Evolutionary conservation across 2,797 vertebrate species (phyloP).

Genomic region (Falco cherrug): DNA sequence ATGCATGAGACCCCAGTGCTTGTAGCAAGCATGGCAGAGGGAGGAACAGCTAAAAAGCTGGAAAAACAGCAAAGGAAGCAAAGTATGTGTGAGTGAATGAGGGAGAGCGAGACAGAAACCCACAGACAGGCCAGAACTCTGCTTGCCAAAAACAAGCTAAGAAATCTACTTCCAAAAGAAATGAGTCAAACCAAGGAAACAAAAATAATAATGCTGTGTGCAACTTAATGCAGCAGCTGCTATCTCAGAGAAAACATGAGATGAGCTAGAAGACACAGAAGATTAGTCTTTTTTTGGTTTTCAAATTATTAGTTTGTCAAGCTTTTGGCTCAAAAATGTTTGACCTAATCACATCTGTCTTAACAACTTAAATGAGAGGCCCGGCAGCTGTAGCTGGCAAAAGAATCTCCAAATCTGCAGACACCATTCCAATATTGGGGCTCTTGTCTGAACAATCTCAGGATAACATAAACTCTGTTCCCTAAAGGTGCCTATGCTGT

Average conservation of each 20-base stretch:
- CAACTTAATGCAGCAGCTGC: slow-evolving; percentile 55
- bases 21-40: background rate
- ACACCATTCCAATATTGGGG: slow-evolving; percentile 26
- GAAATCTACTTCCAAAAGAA: slow-evolving; percentile 54
- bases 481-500: background rate
- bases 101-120: slow-evolving; percentile 22
- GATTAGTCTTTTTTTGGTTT: slow-evolving; percentile 57
- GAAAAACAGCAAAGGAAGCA: slow-evolving; percentile 31
- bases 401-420: slow-evolving; percentile 8
- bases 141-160: slow-evolving; percentile 44
- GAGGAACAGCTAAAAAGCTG: slow-evolving; percentile 24
- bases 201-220: slow-evolving; percentile 43
- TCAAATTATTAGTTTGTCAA: slow-evolving; percentile 21
- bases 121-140: slow-evolving; percentile 36
- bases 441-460: slow-evolving; percentile 36
- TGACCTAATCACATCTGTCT: slow-evolving; percentile 63
- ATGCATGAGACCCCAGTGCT: background rate
- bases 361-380: slow-evolving; percentile 33
- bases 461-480: slow-evolving; percentile 6
- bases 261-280: slow-evolving; percentile 52
- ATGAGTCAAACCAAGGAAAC: slow-evolving; percentile 44
- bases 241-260: slow-evolving; percentile 46
- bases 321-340: slow-evolving; percentile 42
- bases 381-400: slow-evolving; percentile 40
- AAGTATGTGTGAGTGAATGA: background rate